Conservation (phyloP, 2,113 vertebrate species). For the Hirundichthys speculiger region DNA sequence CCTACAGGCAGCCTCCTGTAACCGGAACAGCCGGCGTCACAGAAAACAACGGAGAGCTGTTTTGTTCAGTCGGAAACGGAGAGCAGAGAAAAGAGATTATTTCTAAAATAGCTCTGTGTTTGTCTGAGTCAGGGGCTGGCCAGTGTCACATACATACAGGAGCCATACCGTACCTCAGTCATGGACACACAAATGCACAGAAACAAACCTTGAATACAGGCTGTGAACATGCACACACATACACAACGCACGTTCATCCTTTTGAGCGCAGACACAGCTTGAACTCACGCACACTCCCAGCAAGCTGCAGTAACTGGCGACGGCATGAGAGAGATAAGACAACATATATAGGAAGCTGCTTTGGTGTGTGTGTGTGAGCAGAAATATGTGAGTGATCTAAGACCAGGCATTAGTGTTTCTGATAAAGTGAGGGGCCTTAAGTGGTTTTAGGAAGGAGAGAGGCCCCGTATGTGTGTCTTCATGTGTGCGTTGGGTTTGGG, state of each 20-base stretch:
- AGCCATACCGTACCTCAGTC: conserved; percentile 6
- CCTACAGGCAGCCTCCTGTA: conserved; percentile 30
- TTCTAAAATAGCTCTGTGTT: conserved; percentile 71
- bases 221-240: conserved; percentile 40
- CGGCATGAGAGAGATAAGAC: conserved; percentile 55
- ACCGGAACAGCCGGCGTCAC: conserved; percentile 55
- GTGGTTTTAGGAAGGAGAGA: conserved; percentile 64
- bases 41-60: conserved; percentile 52
- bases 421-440: conserved; percentile 71
- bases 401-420: conserved; percentile 62
- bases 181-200: conserved; percentile 17
- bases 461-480: conserved; percentile 16
- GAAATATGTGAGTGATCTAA: conserved; percentile 64
- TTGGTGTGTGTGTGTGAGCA: conserved; percentile 27
- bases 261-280: conserved; percentile 13
- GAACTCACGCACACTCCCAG: conserved; percentile 12
- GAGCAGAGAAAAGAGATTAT: conserved; percentile 60
- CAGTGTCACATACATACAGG: conserved; percentile 51
- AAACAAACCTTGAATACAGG: conserved; percentile 26
- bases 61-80: conserved; percentile 51
- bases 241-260: conserved; percentile 9
- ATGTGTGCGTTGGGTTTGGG: conserved; percentile 41
- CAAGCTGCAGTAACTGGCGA: conserved; percentile 31
- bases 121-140: conserved; percentile 69
- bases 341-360: conserved; percentile 42